Base-by-base conservation (phyloP, 1,140 invertebrate genomes). In the Stenopsyche tienmushanensis region DNA sequence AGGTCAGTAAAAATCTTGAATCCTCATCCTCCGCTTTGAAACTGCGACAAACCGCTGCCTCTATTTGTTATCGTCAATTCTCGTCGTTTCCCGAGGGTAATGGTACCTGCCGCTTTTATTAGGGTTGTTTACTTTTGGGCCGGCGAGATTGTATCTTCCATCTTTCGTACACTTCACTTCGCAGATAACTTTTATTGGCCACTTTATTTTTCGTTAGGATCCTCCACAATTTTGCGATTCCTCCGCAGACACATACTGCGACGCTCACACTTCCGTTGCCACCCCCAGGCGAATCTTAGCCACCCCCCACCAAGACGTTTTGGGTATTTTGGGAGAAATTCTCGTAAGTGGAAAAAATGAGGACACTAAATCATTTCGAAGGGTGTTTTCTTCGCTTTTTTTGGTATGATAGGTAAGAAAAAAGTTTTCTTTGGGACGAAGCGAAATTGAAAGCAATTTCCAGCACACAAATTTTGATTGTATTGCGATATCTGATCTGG, bases 101-200 rank as follows among this genome's bases (percentile, higher is more conserved):
- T 47, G 24, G 15, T 53, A 53, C 45, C 60, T 50, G 47, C 47
- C 47, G 41, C 21, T 45, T 60, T 60, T 60, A 60, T 60, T 41
- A n/a, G 21, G 26, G 39, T 10, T 44, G 58, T 23, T 45, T 44
- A 20, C 3, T 21, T 20, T 50, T 55, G 52, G 52, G 52, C 39
- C 25, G n/a, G 42, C 41, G 21, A 59, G 60, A 63, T 63, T 52
- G 45, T 63, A 53, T 63, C 60, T n/a, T 2, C 26, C 26, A 3
- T 29, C 23, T 34, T 23, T 21, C 24, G 9, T 13, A 17, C 25
- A 54, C 52, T 54, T 17, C 53, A 13, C 29, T 41, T 52, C 34
- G 25, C 18, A 62, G 44, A 62, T 62, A 50, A 50, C 60, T 63
- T 63, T 63, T 63, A 63, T 63, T 63, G 60, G 47, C 49, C 60